These are phyloP conservation scores for Psophia crepitans DNA, from an alignment of 2,113 vertebrate genomes.

Conservation along the genomic window DNA sequence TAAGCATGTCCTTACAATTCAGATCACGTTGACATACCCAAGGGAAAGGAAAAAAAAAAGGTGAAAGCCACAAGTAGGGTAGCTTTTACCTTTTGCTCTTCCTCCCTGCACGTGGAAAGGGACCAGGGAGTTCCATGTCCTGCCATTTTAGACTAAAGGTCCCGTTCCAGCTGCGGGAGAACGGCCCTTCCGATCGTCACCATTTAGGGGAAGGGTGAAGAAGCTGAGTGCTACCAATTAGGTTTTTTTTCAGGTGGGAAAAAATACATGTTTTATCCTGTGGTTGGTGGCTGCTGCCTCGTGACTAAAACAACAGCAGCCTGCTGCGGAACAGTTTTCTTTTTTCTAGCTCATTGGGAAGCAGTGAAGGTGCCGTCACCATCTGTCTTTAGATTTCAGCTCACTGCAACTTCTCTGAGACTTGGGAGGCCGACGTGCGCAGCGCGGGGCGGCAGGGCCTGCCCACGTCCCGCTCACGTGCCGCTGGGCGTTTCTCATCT, in stretches of 20 bases:
- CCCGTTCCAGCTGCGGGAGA: not conserved
- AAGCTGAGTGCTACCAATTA: not conserved
- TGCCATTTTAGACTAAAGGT: not conserved
- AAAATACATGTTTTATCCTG: not conserved
- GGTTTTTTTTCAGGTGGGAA: not conserved
- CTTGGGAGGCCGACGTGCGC: not conserved
- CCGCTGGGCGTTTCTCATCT: accelerated
- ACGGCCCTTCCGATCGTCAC: not conserved
- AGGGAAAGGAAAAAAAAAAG: not conserved
- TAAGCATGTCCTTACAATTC: not conserved
- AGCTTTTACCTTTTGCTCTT: not conserved
- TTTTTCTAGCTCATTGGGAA: not conserved
- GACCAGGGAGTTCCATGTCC: not conserved
- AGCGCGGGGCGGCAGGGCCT: not conserved
- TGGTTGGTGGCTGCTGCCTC: not conserved
- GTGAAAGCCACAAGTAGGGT: not conserved
- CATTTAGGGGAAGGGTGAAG: not conserved
- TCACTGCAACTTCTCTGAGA: not conserved
- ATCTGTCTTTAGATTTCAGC: not conserved
- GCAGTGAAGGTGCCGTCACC: not conserved
- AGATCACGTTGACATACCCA: not conserved
- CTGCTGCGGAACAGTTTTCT: not conserved
- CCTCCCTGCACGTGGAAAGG: not conserved
- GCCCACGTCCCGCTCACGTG: not conserved
- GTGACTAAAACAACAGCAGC: not conserved